phyloP scores from a whole-genome alignment of 2,888 invertebrate genomes.

The Netelia melanura region DNA sequence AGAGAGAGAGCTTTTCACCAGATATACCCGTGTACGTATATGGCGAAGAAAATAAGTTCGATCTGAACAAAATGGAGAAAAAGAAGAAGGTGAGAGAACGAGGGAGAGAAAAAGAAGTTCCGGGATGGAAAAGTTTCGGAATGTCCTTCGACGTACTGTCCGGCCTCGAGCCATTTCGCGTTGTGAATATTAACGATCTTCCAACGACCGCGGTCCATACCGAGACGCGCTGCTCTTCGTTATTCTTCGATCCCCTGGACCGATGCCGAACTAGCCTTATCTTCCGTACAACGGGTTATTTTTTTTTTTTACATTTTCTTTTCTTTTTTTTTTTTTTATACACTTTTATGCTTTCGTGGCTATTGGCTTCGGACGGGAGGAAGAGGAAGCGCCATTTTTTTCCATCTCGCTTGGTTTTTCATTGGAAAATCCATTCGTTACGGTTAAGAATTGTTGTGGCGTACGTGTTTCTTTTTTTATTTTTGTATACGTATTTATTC shows the following conservation, averaged over 20 bases:
- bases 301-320: conserved; percentile 28
- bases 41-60: conserved; percentile 51
- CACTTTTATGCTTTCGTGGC: conserved; percentile 6
- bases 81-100: background rate
- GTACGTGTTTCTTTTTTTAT: background rate
- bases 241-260: conserved; percentile 58
- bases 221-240: conserved; percentile 9
- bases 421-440: background rate
- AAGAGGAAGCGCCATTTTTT: conserved; percentile 4
- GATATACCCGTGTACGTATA: background rate
- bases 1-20: background rate
- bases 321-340: background rate
- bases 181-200: conserved; percentile 68
- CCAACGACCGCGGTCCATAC: conserved; percentile 50
- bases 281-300: conserved; percentile 13
- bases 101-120: conserved; percentile 33
- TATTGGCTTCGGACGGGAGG: background rate
- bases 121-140: conserved; percentile 65
- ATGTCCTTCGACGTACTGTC: conserved; percentile 61
- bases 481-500: background rate
- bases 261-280: conserved; percentile 58
- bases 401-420: conserved; percentile 4
- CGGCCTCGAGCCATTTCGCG: conserved; percentile 63
- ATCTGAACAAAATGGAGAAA: conserved; percentile 24
- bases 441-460: too few species aligned